Conservation (phyloP, 2,888 invertebrate genomes). For the Tortricodes alternella region DNA sequence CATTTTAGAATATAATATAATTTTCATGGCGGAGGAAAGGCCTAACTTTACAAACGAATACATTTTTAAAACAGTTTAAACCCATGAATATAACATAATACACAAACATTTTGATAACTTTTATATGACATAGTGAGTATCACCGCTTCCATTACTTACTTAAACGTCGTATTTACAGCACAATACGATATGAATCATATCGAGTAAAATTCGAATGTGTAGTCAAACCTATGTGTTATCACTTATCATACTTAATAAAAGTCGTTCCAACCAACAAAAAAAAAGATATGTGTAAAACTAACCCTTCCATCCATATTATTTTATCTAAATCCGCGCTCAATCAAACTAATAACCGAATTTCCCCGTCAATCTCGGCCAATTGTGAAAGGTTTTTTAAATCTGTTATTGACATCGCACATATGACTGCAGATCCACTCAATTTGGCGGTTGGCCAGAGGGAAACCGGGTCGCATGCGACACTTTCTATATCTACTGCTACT, state of each 20-base stretch:
- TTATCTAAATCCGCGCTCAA: not conserved
- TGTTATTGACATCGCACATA: conserved; percentile 51
- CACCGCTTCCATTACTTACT: no score
- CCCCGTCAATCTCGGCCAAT: conserved; percentile 2
- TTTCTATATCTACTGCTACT: conserved; percentile 44
- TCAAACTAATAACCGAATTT: conserved; percentile 1
- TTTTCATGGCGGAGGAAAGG: no score
- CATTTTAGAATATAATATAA: no score
- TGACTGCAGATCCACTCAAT: conserved; percentile 54
- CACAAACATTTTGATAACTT: no score
- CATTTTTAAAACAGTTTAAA: no score
- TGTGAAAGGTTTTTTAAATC: conserved; percentile 33
- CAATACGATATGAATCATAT: no score
- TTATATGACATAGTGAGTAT: no score
- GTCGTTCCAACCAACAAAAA: not conserved
- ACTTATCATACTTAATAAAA: not conserved
- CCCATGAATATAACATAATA: no score
- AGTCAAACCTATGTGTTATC: no score
- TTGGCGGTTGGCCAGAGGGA: conserved; percentile 64
- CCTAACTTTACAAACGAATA: no score
- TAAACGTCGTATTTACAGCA: no score
- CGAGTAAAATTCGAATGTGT: no score
- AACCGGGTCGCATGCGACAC: conserved; percentile 63
- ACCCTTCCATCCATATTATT: not conserved
- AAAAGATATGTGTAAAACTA: not conserved